Evolutionary conservation across 2,797 vertebrate genomes (phyloP).

Genomic region (Amazona ochrocephala): DNA sequence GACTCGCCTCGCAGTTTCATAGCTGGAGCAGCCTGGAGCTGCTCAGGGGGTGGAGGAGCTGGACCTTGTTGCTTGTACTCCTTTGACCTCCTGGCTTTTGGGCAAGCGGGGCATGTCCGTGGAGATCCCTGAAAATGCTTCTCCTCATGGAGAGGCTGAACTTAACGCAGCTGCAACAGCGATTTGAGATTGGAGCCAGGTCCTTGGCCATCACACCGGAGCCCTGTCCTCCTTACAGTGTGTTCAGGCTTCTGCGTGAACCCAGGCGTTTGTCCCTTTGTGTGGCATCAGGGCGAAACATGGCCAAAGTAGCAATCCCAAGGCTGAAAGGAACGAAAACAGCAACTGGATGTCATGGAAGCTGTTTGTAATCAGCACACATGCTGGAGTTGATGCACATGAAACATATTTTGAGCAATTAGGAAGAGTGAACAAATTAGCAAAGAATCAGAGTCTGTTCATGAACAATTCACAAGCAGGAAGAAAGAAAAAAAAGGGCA

Average conservation of each 20-base stretch:
- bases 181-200: accelerated
- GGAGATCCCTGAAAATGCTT: background rate
- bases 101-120: accelerated
- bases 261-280: accelerated
- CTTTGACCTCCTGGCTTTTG: accelerated
- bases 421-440: slow-evolving; percentile 25
- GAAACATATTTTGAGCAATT: slow-evolving; percentile 26
- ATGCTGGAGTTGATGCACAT: background rate
- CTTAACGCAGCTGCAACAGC: background rate
- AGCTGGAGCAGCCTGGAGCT: background rate
- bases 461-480: slow-evolving; percentile 35
- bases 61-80: accelerated
- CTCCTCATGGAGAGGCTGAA: background rate
- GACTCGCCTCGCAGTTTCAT: background rate
- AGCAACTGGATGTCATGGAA: background rate
- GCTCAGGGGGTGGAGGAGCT: background rate
- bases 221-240: accelerated
- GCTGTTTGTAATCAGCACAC: slow-evolving; percentile 32
- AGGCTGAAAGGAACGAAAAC: background rate
- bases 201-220: background rate
- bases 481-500: background rate
- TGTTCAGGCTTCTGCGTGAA: background rate
- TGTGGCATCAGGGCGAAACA: accelerated
- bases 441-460: slow-evolving; percentile 37
- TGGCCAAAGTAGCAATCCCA: background rate